Conservation (phyloP, 2,113 vertebrate genomes). For the Ammodytes marinus region DNA sequence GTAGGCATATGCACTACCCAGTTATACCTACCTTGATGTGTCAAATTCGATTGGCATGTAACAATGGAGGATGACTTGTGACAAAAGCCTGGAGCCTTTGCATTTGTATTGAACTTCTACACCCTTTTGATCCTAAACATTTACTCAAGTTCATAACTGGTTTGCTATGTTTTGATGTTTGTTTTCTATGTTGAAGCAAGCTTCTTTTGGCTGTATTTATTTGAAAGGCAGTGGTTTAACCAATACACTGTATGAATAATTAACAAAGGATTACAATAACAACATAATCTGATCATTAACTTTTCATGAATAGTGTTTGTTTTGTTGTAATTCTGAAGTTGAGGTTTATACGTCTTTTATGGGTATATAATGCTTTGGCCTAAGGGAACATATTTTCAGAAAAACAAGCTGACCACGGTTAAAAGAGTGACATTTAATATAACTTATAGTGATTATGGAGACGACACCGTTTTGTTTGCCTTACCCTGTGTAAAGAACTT, state of each 20-base stretch:
- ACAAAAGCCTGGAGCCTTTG: slow-evolving; percentile 4
- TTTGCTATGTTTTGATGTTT: neutral
- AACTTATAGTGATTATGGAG: neutral
- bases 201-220: neutral
- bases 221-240: neutral
- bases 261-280: neutral
- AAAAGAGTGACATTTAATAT: neutral
- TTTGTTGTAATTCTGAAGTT: neutral
- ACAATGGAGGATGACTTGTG: neutral
- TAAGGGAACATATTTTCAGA: neutral
- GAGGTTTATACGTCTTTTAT: neutral
- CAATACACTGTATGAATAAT: neutral
- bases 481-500: slow-evolving; percentile 8
- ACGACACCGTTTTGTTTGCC: neutral
- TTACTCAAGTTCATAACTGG: neutral
- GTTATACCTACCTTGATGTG: neutral
- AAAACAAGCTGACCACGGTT: neutral
- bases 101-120: neutral
- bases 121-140: neutral
- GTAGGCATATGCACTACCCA: neutral
- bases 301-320: neutral
- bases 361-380: too few species aligned
- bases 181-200: neutral
- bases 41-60: neutral
- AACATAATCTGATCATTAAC: neutral